Evolutionary conservation across 2,888 invertebrate genomes (phyloP), one percentile per base, ranked within the genome.

Genomic region (Brenthis daphne): DNA sequence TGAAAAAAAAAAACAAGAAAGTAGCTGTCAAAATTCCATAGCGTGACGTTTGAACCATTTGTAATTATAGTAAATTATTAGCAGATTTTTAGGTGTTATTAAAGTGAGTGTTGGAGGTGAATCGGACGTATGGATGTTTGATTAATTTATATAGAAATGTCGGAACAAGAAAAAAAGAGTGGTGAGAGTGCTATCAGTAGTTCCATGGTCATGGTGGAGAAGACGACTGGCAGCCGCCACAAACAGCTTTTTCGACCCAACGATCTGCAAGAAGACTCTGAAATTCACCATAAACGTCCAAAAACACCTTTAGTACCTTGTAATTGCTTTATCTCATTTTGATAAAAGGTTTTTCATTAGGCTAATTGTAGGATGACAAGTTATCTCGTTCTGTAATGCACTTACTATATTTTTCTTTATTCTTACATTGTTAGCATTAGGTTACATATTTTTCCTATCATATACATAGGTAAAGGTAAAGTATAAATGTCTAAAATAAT

Each of bases 21-120:
- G 14, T 77, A 76, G 65, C 74, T 85, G 91, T 89, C 91, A 89
- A 90, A 90, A 88, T 89, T 82, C 79, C 78, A 82, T 80, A 81
- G 79, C 79, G 85, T 89, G 89, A 90, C 89, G 80, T 88, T 84
- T 86, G 77, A 79, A 77, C 77, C 78, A 80, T 82, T 80, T 82
- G 80, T 82, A 83, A 76, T 80, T 83, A 83, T 82, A 74, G 76
- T 77, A 85, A 87, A 85, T 82, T 82, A 79, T 81, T 80, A 77
- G 76, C 79, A 79, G 77, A 75, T 80, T 82, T 80, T 79, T 76
- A 80, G 79, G 80, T 82, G 77, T 82, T 77, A 86, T 85, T 84
- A 84, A 83, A 77, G 79, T 79, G 79, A 82, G 77, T 78, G 79
- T 81, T 79, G 77, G 76, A 73, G 75, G 78, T 72, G 57, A 54